These are phyloP conservation scores for Gorsachius magnificus DNA, from an alignment of 2,797 vertebrate genomes.

Conservation along the genomic window DNA sequence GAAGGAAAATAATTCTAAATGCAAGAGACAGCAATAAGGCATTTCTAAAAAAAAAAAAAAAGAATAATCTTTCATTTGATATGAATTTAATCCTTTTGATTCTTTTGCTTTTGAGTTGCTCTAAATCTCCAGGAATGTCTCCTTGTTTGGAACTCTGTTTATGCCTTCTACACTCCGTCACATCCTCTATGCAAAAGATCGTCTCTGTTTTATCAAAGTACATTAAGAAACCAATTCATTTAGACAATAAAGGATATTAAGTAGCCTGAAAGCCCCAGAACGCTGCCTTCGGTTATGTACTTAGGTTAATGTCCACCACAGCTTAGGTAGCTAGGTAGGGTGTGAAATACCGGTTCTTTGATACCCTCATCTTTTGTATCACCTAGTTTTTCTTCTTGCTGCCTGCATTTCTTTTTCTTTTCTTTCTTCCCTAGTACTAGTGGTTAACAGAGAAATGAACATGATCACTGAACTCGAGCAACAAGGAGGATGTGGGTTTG, in stretches of 20 bases:
- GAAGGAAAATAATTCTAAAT: background rate
- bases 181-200: background rate
- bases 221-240: background rate
- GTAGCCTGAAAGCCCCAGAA: background rate
- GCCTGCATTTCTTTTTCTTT: background rate
- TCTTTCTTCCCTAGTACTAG: background rate
- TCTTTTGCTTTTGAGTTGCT: background rate
- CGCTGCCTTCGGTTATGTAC: background rate
- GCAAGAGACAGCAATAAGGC: background rate
- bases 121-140: background rate
- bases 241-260: background rate
- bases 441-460: background rate
- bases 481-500: conserved; percentile 44
- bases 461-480: background rate
- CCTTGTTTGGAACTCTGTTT: background rate
- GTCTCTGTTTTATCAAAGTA: background rate
- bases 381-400: background rate
- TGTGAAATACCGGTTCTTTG: background rate
- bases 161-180: background rate
- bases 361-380: background rate
- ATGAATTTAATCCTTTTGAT: background rate
- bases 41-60: background rate
- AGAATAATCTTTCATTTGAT: background rate
- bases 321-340: background rate
- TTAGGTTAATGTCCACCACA: background rate